phyloP scores from a whole-genome alignment of 2,888 invertebrate genomes.

The Monoplex corrugatus region DNA sequence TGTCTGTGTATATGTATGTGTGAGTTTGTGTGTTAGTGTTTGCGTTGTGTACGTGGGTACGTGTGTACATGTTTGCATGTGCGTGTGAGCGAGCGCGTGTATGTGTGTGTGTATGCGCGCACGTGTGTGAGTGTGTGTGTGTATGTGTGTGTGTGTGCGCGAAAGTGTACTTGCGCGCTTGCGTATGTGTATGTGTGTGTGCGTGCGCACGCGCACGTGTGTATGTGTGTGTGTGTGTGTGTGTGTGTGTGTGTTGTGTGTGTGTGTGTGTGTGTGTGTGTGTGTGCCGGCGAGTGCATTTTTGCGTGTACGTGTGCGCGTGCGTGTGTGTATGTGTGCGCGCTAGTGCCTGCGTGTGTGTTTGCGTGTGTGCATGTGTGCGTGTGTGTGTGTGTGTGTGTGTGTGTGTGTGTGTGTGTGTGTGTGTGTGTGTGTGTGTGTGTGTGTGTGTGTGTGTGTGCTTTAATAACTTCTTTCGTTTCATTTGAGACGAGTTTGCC shows the following conservation, averaged over 20 bases:
- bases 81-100: neutral
- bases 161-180: neutral
- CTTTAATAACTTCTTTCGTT: too few species aligned
- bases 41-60: neutral
- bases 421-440: neutral
- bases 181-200: slow-evolving; percentile 11
- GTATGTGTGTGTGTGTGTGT: neutral
- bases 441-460: neutral
- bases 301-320: neutral
- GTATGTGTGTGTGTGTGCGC: neutral
- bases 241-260: too few species aligned
- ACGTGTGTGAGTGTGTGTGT: neutral
- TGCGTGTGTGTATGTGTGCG: slow-evolving; percentile 7
- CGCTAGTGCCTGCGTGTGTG: neutral
- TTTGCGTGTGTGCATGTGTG: neutral
- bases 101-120: neutral
- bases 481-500: too few species aligned
- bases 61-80: neutral
- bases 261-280: neutral
- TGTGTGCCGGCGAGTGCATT: neutral
- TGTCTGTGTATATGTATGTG: neutral
- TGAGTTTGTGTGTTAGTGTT: too few species aligned
- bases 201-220: neutral
- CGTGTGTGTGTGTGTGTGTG: slow-evolving; percentile 20
- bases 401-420: neutral